Percentiles rank a stretch among this genome's conserved stretches.
Evolutionary conservation across 2,888 invertebrate species (phyloP).

Genomic region (Metellina segmentata): DNA sequence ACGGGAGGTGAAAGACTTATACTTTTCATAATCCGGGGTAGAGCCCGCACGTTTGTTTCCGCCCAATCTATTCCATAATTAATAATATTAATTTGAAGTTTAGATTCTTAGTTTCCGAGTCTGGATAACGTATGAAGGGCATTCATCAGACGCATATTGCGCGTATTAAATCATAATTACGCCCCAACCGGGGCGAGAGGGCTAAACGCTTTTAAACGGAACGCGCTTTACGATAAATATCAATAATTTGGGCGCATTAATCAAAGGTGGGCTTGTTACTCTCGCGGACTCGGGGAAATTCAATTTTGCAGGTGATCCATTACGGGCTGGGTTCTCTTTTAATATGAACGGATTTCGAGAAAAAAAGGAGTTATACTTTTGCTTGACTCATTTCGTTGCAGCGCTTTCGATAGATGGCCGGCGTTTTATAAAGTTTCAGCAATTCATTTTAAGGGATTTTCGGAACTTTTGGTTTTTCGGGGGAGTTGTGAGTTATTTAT

Average conservation of each 20-base stretch:
- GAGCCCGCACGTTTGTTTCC: slow-evolving; percentile 51
- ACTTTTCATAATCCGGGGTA: slow-evolving; percentile 40
- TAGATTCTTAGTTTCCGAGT: slow-evolving; percentile 64
- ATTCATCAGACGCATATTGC: slow-evolving; percentile 73
- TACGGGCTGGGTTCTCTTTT: slow-evolving; percentile 60
- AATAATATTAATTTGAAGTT: slow-evolving; percentile 75
- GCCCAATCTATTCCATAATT: slow-evolving; percentile 72
- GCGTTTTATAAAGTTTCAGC: slow-evolving; percentile 74
- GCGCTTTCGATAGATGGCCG: slow-evolving; percentile 52
- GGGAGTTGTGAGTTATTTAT: slow-evolving; percentile 62
- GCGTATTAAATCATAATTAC: slow-evolving; percentile 76
- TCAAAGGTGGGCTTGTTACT: slow-evolving; percentile 71
- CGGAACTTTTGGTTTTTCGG: slow-evolving; percentile 41
- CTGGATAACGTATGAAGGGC: slow-evolving; percentile 61
- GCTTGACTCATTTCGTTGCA: slow-evolving; percentile 66
- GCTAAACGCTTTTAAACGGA: slow-evolving; percentile 71
- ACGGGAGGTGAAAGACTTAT: slow-evolving; percentile 46
- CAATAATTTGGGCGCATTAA: slow-evolving; percentile 74
- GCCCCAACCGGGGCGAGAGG: slow-evolving; percentile 54
- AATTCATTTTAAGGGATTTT: slow-evolving; percentile 66
- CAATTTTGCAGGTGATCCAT: slow-evolving; percentile 76
- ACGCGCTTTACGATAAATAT: slow-evolving; percentile 76
- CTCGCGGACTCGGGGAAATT: slow-evolving; percentile 42
- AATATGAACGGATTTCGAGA: slow-evolving; percentile 70
- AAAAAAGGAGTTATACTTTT: slow-evolving; percentile 52